Conservation (phyloP, 2,888 invertebrate genomes). For the Pharmacophagus antenor region DNA sequence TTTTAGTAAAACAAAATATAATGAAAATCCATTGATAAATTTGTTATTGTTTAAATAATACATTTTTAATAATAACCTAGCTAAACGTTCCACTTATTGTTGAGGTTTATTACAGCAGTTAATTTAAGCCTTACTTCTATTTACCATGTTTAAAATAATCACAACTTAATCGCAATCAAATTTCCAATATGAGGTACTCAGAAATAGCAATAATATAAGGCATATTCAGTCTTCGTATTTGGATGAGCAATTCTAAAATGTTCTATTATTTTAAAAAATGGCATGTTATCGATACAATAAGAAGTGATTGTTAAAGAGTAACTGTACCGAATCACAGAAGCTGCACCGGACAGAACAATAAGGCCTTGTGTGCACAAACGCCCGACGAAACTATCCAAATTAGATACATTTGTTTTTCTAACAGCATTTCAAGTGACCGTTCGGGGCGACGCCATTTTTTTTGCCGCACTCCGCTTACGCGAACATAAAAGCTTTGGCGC, state of each 20-base stretch:
- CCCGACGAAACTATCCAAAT: constrained; percentile 50
- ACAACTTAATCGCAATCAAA: no score
- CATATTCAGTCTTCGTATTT: not conserved
- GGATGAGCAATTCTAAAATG: constrained; percentile 7
- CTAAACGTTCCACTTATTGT: no score
- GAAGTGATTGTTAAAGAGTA: constrained; percentile 39
- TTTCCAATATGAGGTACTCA: no score
- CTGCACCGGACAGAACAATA: constrained; percentile 41
- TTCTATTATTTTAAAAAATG: constrained; percentile 3
- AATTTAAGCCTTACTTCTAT: no score
- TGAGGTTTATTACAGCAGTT: no score
- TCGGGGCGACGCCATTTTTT: constrained; percentile 57
- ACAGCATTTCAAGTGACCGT: constrained; percentile 54
- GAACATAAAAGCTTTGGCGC: constrained; percentile 76
- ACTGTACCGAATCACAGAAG: constrained; percentile 48
- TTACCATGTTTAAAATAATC: no score
- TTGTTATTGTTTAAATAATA: no score
- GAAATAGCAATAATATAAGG: not conserved
- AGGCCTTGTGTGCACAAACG: constrained; percentile 39
- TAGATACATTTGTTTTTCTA: constrained; percentile 69
- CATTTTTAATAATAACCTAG: no score
- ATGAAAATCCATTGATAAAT: no score
- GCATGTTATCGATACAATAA: constrained; percentile 34
- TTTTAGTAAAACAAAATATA: no score
- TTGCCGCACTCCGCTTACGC: constrained; percentile 47